Base-by-base conservation (phyloP, 2,113 vertebrate species). In the Neolamprologus toae region DNA sequence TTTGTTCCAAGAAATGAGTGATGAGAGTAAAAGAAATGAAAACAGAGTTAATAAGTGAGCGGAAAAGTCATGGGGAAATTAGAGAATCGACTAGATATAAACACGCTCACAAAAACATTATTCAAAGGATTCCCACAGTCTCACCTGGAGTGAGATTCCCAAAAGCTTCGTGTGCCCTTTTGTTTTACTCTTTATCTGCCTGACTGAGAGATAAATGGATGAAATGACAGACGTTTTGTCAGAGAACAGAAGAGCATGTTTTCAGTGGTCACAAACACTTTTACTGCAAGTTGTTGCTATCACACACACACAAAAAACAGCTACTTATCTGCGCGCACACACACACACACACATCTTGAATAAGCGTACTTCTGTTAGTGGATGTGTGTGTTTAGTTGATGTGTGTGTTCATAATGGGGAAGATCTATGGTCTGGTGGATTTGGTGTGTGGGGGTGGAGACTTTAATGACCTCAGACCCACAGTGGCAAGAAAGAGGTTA, bases 31-130 rank as follows among this genome's bases (percentile, higher is more conserved):
- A 54, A 35, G 7, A 11, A 54, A 54, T 26, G 33, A 17, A 73
- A 53, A 33, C 23, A 37, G 21, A 61, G 63, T 86, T 90, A 84
- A 92, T 84, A 80, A 82, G 82, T 42, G 82, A 83, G 82, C 26
- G 80, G 33, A 7, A 37, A 91, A 83, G 82, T 86, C 49, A 89
- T 45, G 59, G n/a, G 47, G 47, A 80, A 86, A 90, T 87, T 81
- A 83, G 42, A 31, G 40, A 31, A 78, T 78, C 3, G 5, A 49
- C 14, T 37, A 81, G 16, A 28, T 31, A 31, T 49, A 31, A 78
- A 49, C 71, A 78, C 2, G 0, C 42, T 31, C 42, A 6, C 71
- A 49, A 49, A 49, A 78, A n/a, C 73, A 49, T 49, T 78, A 78
- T 78, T 78, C 45, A 51, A 33, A 51, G 10, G 45, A 73, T 73